These are phyloP conservation scores for Lasius platythorax DNA, from an alignment of 2,888 invertebrate genomes.

Conservation along the genomic window DNA sequence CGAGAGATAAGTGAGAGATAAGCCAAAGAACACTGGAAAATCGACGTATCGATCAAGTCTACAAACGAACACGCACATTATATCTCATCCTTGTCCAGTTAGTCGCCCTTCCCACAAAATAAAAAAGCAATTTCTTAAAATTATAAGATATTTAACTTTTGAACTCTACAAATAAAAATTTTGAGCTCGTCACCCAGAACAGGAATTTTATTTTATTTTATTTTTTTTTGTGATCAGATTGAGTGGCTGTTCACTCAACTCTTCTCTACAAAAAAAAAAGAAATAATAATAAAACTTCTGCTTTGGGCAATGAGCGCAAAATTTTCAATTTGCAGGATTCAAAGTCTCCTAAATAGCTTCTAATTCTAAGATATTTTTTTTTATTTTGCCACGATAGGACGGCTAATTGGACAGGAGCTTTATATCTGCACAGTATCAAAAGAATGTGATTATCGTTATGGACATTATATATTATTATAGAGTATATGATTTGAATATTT, in stretches of 20 bases:
- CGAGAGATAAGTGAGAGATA: constrained; percentile 11
- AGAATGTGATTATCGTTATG: not conserved
- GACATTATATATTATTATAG: not conserved
- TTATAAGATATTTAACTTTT: not conserved
- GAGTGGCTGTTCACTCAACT: too few species aligned
- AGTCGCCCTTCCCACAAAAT: not conserved
- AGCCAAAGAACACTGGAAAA: constrained; percentile 31
- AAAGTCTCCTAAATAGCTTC: too few species aligned
- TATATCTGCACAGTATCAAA: constrained; percentile 14
- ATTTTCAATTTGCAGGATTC: too few species aligned
- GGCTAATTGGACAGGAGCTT: not conserved
- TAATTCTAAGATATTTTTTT: too few species aligned
- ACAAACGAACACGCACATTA: constrained; percentile 27
- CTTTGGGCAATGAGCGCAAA: too few species aligned
- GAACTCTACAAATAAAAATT: not conserved
- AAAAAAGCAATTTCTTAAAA: not conserved
- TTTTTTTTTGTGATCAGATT: too few species aligned
- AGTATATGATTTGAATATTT: constrained; percentile 56
- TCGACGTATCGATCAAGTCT: not conserved
- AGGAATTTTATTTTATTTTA: too few species aligned
- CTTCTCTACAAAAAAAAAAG: too few species aligned
- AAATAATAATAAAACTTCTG: too few species aligned
- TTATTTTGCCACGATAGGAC: not conserved
- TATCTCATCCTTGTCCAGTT: not conserved
- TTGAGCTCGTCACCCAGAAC: not conserved